phyloP scores from a whole-genome alignment of 2,113 vertebrate species.

The Rhinolophus ferrumequinum region DNA sequence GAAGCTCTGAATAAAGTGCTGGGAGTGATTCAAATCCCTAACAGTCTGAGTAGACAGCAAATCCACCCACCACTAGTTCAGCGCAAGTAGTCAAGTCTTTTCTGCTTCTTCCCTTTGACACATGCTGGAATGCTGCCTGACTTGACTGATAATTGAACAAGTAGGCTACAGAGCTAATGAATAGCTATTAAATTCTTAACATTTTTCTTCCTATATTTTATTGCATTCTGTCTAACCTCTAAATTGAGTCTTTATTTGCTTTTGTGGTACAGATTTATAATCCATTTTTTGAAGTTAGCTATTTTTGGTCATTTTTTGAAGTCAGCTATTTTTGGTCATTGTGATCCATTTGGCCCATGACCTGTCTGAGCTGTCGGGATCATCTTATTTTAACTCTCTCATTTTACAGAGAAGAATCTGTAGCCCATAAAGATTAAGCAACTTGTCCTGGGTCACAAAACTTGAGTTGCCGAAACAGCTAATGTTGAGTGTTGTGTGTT shows the following conservation, averaged over 20 bases:
- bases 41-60: conserved; percentile 16
- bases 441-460: background rate
- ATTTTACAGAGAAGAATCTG: background rate
- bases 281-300: conserved; percentile 46
- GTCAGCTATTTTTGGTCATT: conserved; percentile 39
- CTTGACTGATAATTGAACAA: conserved; percentile 50
- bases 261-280: conserved; percentile 67
- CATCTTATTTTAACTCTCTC: background rate
- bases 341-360: conserved; percentile 61
- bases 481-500: background rate
- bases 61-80: conserved; percentile 70
- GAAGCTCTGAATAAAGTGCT: conserved; percentile 61
- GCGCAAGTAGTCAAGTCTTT: conserved; percentile 75
- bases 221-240: background rate
- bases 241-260: background rate
- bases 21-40: conserved; percentile 72
- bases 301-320: conserved; percentile 51
- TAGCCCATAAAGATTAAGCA: background rate
- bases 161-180: conserved; percentile 40
- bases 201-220: conserved; percentile 25
- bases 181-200: background rate
- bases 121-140: conserved; percentile 79
- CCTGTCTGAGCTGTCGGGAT: background rate
- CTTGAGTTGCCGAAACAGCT: background rate
- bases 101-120: conserved; percentile 75